Conservation (phyloP, 2,113 vertebrate genomes). For the Lepidothrix coronata region DNA sequence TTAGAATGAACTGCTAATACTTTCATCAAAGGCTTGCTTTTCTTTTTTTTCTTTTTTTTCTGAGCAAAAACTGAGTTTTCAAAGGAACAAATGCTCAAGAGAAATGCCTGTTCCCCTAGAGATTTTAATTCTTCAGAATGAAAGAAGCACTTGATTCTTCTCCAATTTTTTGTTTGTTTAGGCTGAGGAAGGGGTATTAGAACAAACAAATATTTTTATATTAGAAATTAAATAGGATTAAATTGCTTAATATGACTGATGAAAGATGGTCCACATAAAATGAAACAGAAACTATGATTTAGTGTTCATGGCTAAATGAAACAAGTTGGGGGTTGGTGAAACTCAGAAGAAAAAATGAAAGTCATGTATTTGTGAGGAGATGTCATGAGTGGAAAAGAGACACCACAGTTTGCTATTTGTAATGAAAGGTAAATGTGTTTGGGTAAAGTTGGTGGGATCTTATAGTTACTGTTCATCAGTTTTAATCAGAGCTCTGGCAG, state of each 20-base stretch:
- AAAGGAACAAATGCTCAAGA: not conserved
- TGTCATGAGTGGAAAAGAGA: not conserved
- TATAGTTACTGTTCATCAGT: not conserved
- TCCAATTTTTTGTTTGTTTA: constrained; percentile 39
- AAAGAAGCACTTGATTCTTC: not conserved
- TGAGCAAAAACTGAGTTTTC: not conserved
- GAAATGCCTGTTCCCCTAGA: not conserved
- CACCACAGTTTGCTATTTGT: not conserved
- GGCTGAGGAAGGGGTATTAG: not conserved
- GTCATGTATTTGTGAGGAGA: not conserved
- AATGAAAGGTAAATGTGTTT: not conserved
- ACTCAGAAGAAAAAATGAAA: not conserved
- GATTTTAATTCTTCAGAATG: not conserved
- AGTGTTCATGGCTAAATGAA: not conserved
- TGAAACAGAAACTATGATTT: not conserved
- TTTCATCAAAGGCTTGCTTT: not conserved
- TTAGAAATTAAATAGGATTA: not conserved
- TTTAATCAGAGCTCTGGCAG: not conserved
- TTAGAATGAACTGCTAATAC: not conserved
- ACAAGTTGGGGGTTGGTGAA: not conserved
- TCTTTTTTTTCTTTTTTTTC: not conserved
- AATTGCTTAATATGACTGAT: constrained; percentile 1
- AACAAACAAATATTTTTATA: not conserved
- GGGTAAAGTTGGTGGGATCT: not conserved
- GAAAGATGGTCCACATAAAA: not conserved